A percentile compares a stretch with the other conserved stretches of the same genome.
phyloP scores from a whole-genome alignment of 2,888 invertebrate species.

The Chaitophorus viminalis region DNA sequence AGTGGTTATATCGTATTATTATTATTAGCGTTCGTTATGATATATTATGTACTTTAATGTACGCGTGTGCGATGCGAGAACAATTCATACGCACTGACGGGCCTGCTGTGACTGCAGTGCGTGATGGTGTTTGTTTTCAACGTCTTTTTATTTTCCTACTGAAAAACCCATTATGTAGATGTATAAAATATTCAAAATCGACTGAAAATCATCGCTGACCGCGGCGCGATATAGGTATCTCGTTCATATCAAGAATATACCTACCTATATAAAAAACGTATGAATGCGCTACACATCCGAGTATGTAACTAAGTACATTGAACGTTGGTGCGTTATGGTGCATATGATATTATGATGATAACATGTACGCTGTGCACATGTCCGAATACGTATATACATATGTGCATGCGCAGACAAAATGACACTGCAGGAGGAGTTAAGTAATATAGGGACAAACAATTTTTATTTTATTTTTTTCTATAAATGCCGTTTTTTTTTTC shows the following conservation, averaged over 20 bases:
- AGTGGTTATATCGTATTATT: no score
- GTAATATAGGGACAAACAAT: not conserved
- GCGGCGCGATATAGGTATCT: not conserved
- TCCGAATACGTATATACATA: not conserved
- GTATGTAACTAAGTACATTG: no score
- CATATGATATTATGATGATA: not conserved
- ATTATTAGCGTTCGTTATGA: no score
- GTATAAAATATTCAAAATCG: not conserved
- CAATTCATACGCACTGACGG: no score
- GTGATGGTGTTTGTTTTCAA: not conserved
- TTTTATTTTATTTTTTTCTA: not conserved
- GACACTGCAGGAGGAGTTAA: no score
- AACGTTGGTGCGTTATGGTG: no score
- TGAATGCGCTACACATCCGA: no score
- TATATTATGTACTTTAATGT: no score
- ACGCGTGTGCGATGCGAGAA: not conserved
- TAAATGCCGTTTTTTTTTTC: slow-evolving; percentile 26
- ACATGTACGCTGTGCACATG: not conserved
- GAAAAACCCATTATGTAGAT: not conserved
- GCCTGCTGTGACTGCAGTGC: not conserved
- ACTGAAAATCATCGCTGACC: not conserved
- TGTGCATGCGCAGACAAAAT: not conserved
- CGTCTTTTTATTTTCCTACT: not conserved
- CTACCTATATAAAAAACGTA: not conserved
- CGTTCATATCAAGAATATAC: not conserved